Evolutionary conservation across 2,797 vertebrate genomes (phyloP).

Genomic region (Uromys caudimaculatus): DNA sequence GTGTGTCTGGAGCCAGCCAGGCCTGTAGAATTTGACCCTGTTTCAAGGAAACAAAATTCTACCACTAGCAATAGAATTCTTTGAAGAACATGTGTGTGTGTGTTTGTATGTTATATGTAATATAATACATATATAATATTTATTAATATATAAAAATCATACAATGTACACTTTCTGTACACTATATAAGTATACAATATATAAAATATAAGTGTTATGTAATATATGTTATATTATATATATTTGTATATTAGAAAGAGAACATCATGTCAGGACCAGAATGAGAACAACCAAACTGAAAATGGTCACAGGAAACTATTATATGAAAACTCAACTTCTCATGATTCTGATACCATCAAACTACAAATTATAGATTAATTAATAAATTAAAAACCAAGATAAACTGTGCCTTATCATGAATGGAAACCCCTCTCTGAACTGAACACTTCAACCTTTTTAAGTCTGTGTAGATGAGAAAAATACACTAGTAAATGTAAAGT

Average conservation of each 20-base stretch:
- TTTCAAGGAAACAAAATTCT: neutral
- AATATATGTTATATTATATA: neutral
- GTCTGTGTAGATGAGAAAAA: neutral
- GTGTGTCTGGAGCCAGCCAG: neutral
- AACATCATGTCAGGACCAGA: neutral
- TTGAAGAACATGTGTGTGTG: neutral
- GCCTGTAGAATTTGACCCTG: neutral
- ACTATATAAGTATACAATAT: neutral
- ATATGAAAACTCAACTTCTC: neutral
- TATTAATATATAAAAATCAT: neutral
- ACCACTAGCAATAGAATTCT: neutral
- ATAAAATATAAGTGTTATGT: neutral
- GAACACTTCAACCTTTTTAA: too few relatives aligned
- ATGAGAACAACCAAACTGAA: slow-evolving; percentile 3
- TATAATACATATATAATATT: neutral
- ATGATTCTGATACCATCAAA: neutral
- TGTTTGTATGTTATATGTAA: neutral
- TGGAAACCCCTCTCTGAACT: neutral
- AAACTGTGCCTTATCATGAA: neutral
- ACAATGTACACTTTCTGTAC: neutral
- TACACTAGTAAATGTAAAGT: neutral
- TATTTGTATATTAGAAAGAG: neutral
- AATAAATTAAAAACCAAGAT: neutral
- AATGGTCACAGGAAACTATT: neutral
- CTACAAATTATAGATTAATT: neutral